Evolutionary conservation across 2,797 vertebrate species (phyloP).

Genomic region (Gila robusta): DNA sequence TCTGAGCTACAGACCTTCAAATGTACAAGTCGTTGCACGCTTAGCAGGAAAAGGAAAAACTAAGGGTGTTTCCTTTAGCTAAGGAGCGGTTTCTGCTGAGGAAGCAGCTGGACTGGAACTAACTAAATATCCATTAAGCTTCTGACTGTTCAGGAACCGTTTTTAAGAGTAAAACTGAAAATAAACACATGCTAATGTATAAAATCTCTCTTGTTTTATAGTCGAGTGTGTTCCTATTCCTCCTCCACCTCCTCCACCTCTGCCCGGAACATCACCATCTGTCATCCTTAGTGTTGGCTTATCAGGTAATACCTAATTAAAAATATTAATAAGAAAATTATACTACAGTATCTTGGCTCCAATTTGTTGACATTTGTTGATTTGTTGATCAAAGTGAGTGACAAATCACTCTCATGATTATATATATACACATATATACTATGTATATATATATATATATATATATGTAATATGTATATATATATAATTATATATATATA

Average conservation of each 20-base stretch:
- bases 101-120: constrained; percentile 58
- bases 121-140: constrained; percentile 35
- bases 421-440: background rate
- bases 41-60: constrained; percentile 77
- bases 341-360: background rate
- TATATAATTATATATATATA: background rate
- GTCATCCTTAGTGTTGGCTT: constrained; percentile 90
- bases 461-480: background rate
- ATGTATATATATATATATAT: background rate
- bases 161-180: background rate
- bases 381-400: background rate
- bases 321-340: background rate
- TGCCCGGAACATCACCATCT: constrained; percentile 86
- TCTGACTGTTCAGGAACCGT: background rate
- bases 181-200: background rate
- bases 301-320: constrained; percentile 80
- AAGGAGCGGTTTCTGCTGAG: constrained; percentile 44
- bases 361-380: background rate
- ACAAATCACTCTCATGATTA: background rate
- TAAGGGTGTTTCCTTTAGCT: constrained; percentile 71
- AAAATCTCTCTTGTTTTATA: constrained; percentile 45
- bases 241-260: constrained; percentile 68
- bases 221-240: constrained; percentile 43
- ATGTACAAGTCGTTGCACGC: constrained; percentile 42
- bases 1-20: constrained; percentile 51